Percentiles rank a stretch among this genome's conserved stretches.
Conservation (phyloP, 2,113 vertebrate species). For the Nematolebias whitei region DNA sequence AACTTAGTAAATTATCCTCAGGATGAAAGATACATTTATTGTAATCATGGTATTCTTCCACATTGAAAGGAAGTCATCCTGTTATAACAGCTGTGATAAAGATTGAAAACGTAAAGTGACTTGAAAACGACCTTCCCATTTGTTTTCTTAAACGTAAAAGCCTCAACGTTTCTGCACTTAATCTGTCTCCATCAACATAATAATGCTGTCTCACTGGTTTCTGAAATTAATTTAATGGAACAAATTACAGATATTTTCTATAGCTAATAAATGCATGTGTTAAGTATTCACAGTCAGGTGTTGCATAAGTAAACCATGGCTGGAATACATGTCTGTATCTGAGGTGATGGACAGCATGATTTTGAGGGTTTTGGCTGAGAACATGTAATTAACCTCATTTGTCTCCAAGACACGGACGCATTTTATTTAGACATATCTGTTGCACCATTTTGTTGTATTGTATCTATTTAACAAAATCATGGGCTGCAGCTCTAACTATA, state of each 20-base stretch:
- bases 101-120: neutral
- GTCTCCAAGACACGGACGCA: no score
- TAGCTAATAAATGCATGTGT: neutral
- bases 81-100: conserved; percentile 47
- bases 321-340: no score
- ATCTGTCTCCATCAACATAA: neutral
- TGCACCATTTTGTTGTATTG: no score
- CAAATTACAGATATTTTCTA: neutral
- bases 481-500: no score
- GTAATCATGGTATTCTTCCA: conserved; percentile 45
- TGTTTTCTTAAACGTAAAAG: neutral
- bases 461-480: no score
- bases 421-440: no score
- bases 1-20: conserved; percentile 47
- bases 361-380: no score
- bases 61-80: conserved; percentile 39
- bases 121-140: conserved; percentile 10
- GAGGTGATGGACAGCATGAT: no score
- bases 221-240: neutral
- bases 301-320: no score
- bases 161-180: neutral
- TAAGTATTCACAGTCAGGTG: no score
- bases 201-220: neutral
- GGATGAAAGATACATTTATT: conserved; percentile 47
- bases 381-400: no score